Evolutionary conservation across 2,797 vertebrate species (phyloP).

Genomic region (Gallinago solitaria): DNA sequence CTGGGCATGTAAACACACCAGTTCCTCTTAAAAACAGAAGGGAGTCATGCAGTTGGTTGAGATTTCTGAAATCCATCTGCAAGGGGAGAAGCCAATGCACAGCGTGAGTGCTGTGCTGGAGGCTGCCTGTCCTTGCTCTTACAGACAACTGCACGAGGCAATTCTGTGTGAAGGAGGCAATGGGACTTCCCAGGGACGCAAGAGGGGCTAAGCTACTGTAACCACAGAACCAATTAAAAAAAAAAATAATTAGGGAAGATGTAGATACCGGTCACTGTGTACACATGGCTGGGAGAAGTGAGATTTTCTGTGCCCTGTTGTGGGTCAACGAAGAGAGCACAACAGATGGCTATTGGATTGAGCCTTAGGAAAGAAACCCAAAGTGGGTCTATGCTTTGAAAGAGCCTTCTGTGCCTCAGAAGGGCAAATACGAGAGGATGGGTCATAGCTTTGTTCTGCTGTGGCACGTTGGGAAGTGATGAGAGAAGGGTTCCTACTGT

Average conservation of each 20-base stretch:
- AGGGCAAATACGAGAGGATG: background rate
- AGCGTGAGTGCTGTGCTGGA: background rate
- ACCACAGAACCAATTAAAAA: background rate
- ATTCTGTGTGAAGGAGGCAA: background rate
- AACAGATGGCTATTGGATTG: background rate
- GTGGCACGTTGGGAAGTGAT: background rate
- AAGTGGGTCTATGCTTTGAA: background rate
- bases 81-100: background rate
- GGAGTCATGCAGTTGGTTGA: background rate
- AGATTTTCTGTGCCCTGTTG: background rate
- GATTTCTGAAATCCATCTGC: background rate
- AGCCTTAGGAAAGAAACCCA: background rate
- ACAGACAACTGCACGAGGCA: background rate
- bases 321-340: background rate
- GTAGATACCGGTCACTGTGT: background rate
- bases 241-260: background rate
- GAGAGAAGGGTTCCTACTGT: conserved; percentile 35
- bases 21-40: background rate
- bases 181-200: background rate
- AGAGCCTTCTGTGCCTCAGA: background rate
- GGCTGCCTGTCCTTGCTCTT: background rate
- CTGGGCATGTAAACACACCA: background rate
- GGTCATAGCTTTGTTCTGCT: conserved; percentile 22
- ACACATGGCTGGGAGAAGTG: background rate
- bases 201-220: background rate